Evolutionary conservation across 2,113 vertebrate genomes (phyloP), one percentile per base, ranked within the genome.

Genomic region (Campylomormyrus numenius): DNA sequence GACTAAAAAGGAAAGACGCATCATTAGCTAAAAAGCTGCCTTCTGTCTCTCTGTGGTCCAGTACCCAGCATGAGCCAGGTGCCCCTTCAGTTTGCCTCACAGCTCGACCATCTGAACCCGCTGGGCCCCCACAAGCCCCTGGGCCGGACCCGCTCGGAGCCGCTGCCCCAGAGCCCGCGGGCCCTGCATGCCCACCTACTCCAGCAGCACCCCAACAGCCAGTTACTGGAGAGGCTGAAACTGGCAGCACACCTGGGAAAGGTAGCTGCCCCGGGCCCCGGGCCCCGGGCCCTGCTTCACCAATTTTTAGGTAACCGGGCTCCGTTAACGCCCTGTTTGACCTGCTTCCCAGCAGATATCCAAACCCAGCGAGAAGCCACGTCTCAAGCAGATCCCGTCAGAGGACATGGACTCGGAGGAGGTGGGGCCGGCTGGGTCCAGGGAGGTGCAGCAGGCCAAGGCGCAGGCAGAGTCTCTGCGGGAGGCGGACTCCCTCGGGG

Each of bases 361-460:
- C 0, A 98, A 99, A 93, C 94, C 97, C 53, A 97, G 97, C 1
- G 98, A 99, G 94, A 98, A 98, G 93, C 97, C 97, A 24, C 95
- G 97, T 1, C 95, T 98, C 88, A 95, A 95, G 58, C 98, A 99
- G 95, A 98, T 98, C 90, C 98, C 98, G 0, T 98, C 97, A 0
- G 98, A 99, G 94, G 98, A 98, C 91, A 97, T 98, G 93, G 97
- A 98, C 93, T 96, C 97, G 0, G 97, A 97, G 46, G 95, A 97
- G 13, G 95, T 95, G 21, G 94, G 94, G 0, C 90, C 91, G 0
- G 83, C 91, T 8, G 56, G 21, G 4, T 27, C 5, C 77, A 89
- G 1, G 92, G 92, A 11, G 19, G 66, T 90, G 0, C 94, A 91
- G 11, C 94, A 94, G 91, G 92, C 92, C 92, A 24, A 93, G 91